A percentile compares a stretch with the other conserved stretches of the same genome.
Conservation (phyloP, 2,888 invertebrate species). For the Chironomus riparius region DNA sequence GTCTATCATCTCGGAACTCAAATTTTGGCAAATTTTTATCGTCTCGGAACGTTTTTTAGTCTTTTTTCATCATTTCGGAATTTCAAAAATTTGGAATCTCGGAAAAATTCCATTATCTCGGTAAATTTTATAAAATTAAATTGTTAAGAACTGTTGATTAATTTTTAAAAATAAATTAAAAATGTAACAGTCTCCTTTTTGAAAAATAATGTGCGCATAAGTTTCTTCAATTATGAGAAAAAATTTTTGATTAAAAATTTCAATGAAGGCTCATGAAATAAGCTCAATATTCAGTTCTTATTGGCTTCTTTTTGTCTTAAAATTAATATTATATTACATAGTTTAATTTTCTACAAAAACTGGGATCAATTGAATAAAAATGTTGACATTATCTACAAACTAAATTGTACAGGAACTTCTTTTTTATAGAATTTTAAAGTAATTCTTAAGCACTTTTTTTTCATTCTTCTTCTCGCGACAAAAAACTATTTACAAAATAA, state of each 20-base stretch:
- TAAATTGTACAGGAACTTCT: constrained; percentile 8
- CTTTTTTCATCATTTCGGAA: background rate
- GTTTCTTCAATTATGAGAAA: background rate
- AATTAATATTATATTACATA: background rate
- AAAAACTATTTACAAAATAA: background rate
- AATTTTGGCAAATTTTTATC: too few species aligned
- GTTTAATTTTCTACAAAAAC: background rate
- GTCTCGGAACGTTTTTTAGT: too few species aligned
- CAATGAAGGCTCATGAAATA: background rate
- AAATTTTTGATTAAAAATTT: background rate
- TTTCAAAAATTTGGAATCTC: background rate
- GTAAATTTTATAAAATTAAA: background rate
- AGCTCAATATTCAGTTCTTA: background rate
- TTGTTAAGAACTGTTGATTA: background rate
- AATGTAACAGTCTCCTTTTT: background rate
- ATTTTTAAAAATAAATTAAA: background rate
- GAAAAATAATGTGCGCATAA: background rate
- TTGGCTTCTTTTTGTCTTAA: background rate
- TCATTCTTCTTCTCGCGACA: background rate
- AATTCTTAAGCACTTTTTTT: background rate
- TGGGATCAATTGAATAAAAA: background rate
- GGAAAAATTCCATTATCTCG: background rate
- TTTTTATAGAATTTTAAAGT: background rate
- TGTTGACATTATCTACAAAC: background rate
- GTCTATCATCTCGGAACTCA: too few species aligned